Percentiles rank a stretch among this genome's conserved stretches.
phyloP scores from a whole-genome alignment of 2,888 invertebrate species.

The Tanypteryx hageni region DNA sequence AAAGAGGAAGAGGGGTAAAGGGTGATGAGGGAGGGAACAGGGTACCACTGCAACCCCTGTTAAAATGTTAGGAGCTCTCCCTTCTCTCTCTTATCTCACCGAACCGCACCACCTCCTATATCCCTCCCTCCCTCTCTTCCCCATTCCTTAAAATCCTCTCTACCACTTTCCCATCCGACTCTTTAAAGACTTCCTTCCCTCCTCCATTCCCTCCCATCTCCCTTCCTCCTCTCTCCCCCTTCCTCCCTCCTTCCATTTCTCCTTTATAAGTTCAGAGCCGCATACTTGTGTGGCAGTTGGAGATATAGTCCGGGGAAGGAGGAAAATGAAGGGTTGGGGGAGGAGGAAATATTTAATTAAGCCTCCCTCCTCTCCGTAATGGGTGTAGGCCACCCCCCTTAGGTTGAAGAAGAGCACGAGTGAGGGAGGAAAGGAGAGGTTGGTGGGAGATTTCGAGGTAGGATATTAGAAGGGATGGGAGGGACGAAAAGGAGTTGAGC shows the following conservation, averaged over 20 bases:
- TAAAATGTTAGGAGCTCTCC: too few species aligned
- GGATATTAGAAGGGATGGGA: background rate
- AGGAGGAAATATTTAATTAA: conserved; percentile 53
- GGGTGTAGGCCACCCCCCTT: background rate
- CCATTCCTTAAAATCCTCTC: too few species aligned
- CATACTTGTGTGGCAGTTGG: conserved; percentile 32
- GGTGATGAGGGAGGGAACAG: too few species aligned
- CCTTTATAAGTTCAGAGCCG: background rate
- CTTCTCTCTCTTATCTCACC: too few species aligned
- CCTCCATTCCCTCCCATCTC: background rate
- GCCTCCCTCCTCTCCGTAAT: background rate
- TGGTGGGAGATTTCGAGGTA: too few species aligned
- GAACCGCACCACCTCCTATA: too few species aligned
- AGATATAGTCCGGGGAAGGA: conserved; percentile 37
- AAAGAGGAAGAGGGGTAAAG: too few species aligned
- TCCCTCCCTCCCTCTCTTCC: too few species aligned
- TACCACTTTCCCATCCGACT: too few species aligned
- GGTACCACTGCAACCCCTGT: too few species aligned
- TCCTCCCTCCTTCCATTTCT: background rate
- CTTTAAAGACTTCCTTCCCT: background rate
- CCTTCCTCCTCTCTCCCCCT: background rate
- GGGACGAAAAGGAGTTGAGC: background rate
- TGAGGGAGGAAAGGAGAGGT: background rate
- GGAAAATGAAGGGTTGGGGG: background rate
- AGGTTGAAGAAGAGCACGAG: too few species aligned